phyloP scores from a whole-genome alignment of 2,888 invertebrate genomes.

The Eurytoma californica region DNA sequence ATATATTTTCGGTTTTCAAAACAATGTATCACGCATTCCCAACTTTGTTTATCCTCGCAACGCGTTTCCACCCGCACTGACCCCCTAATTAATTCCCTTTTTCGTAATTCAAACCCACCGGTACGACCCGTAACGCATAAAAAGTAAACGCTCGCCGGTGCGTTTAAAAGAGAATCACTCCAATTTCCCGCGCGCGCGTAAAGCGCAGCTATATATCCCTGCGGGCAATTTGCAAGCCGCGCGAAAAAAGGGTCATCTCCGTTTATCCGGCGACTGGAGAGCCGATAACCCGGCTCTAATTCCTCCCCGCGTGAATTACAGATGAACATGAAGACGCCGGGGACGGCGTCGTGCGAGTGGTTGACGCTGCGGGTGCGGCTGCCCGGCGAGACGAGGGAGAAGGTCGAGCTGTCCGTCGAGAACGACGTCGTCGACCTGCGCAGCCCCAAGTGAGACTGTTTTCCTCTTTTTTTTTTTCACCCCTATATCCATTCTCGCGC shows the following conservation, averaged over 20 bases:
- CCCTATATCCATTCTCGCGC: neutral
- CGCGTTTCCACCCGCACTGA: no score
- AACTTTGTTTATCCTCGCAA: no score
- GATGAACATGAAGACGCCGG: conserved; percentile 88
- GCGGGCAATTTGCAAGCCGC: neutral
- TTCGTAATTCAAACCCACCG: no score
- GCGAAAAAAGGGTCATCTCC: neutral
- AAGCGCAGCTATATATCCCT: neutral
- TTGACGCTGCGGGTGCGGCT: conserved; percentile 86
- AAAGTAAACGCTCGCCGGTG: no score
- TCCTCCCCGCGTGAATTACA: conserved; percentile 69
- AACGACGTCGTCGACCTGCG: conserved; percentile 72
- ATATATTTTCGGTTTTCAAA: no score
- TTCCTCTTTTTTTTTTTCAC: no score
- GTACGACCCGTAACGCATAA: no score
- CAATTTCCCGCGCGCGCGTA: neutral
- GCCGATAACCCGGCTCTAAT: neutral
- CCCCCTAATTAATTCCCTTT: no score
- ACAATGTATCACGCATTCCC: no score
- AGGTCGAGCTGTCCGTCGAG: conserved; percentile 83
- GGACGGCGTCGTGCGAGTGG: conserved; percentile 90
- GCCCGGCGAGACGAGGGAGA: conserved; percentile 85
- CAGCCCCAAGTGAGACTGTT: conserved; percentile 66
- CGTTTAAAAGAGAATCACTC: no score
- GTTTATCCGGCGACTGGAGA: neutral